These are phyloP conservation scores for Malurus alboscapulatus DNA, from an alignment of 2,113 vertebrate species.

Conservation along the genomic window DNA sequence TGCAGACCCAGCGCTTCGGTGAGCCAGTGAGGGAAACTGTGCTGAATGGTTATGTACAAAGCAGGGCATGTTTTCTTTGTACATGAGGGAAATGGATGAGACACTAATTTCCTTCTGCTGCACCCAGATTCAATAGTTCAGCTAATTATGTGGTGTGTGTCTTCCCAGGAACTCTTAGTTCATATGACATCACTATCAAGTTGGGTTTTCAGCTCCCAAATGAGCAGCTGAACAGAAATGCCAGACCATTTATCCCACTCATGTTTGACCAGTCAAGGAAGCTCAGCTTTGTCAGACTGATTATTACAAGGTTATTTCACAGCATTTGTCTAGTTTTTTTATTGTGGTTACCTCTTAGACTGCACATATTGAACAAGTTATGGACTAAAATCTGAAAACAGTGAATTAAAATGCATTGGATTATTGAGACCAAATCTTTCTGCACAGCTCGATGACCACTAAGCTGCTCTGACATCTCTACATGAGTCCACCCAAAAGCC, in stretches of 20 bases:
- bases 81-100: neutral
- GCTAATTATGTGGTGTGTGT: neutral
- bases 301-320: neutral
- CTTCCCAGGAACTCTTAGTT: neutral
- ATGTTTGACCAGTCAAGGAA: neutral
- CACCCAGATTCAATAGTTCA: neutral
- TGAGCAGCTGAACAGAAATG: neutral
- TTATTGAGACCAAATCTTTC: neutral
- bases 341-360: neutral
- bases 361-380: neutral
- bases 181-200: neutral
- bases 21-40: neutral
- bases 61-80: neutral
- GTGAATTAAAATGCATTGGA: neutral
- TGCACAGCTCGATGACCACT: neutral
- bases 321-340: neutral
- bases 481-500: neutral
- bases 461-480: neutral
- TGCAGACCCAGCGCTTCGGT: neutral
- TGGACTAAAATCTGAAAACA: neutral
- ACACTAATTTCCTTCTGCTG: neutral
- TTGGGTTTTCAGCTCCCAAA: neutral
- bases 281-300: neutral
- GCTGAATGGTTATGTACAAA: neutral
- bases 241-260: neutral